Conservation (phyloP, 2,797 vertebrate species). For the Amphiprion clarkii region DNA sequence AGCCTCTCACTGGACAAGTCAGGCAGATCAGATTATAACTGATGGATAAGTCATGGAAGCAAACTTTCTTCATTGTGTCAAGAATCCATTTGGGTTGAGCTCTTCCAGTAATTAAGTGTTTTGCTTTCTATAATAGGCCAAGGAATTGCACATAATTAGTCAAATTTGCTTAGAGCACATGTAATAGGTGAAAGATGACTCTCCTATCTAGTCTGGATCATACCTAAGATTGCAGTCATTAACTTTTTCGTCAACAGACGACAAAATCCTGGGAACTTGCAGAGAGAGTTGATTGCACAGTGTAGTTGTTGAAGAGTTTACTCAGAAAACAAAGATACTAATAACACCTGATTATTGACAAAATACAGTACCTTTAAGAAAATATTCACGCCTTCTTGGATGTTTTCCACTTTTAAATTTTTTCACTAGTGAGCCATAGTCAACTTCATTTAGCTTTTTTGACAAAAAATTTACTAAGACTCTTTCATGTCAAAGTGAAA, state of each 20-base stretch:
- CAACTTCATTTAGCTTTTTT: no score
- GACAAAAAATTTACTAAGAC: no score
- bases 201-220: not conserved
- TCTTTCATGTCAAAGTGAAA: no score
- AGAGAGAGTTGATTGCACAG: not conserved
- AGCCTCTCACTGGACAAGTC: constrained; percentile 55
- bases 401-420: no score
- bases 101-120: constrained; percentile 7
- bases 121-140: constrained; percentile 24
- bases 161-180: constrained; percentile 12
- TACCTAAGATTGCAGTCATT: not conserved
- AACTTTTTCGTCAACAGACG: not conserved
- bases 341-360: no score
- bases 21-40: constrained; percentile 6
- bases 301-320: not conserved
- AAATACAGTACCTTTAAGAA: no score
- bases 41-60: constrained; percentile 23
- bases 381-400: no score
- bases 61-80: constrained; percentile 12
- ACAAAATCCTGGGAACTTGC: not conserved
- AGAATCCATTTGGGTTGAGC: constrained; percentile 27
- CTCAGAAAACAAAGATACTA: not conserved
- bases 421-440: no score
- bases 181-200: not conserved
- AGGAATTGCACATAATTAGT: constrained; percentile 25